Evolutionary conservation across 2,797 vertebrate genomes (phyloP).

Genomic region (Chelonia mydas): DNA sequence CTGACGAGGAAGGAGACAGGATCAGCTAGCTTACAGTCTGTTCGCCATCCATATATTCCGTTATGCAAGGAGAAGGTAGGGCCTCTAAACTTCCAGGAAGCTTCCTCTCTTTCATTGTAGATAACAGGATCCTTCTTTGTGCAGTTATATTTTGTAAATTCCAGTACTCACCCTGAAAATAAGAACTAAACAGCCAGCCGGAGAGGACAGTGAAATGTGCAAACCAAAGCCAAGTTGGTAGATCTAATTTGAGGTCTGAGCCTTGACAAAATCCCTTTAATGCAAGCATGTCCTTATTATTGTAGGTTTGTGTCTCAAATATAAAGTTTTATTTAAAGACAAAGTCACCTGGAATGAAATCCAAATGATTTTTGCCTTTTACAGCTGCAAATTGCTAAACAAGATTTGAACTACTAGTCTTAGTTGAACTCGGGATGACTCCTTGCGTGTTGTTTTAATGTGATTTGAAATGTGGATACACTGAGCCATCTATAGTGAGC

Average conservation of each 20-base stretch:
- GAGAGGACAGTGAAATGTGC: accelerated
- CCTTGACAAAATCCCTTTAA: accelerated
- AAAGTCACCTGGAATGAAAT: background rate
- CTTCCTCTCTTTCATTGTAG: background rate
- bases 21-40: background rate
- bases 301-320: background rate
- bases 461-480: accelerated
- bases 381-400: background rate
- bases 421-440: background rate
- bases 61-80: background rate
- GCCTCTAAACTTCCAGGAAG: background rate
- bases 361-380: accelerated
- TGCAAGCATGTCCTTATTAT: accelerated
- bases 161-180: background rate
- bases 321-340: background rate
- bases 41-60: background rate
- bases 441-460: accelerated
- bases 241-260: accelerated
- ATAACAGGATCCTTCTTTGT: background rate
- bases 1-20: background rate
- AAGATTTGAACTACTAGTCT: accelerated
- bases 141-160: background rate
- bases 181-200: accelerated
- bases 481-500: accelerated
- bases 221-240: background rate